A percentile compares a stretch with the other conserved stretches of the same genome.
Conservation (phyloP, 1,140 invertebrate genomes). For the Brachionus rotundiformis region DNA sequence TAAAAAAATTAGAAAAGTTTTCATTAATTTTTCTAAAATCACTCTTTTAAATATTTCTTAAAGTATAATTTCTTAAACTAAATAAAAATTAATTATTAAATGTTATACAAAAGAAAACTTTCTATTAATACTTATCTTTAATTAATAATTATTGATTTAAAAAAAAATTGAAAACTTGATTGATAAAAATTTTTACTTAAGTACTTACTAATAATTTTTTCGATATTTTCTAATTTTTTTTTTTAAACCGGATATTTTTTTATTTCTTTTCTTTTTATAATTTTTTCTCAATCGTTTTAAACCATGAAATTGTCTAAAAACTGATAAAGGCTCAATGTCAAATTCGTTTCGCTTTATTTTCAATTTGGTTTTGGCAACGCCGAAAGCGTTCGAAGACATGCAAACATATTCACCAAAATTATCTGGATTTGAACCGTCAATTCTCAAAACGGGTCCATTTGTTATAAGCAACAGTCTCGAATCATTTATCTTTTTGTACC, state of each 20-base stretch:
- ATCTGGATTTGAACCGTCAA: background rate
- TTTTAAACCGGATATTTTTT: background rate
- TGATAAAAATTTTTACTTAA: no score
- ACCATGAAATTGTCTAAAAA: background rate
- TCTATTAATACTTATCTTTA: no score
- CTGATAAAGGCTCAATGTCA: background rate
- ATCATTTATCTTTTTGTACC: slow-evolving; percentile 36
- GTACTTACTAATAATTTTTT: no score
- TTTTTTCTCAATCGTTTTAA: background rate
- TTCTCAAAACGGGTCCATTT: background rate
- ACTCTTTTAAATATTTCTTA: no score
- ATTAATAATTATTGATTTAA: no score
- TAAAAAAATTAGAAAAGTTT: no score
- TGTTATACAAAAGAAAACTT: no score
- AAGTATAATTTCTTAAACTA: no score
- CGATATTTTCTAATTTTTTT: background rate
- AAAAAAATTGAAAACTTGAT: no score
- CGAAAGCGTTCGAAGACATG: background rate
- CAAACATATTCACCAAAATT: slow-evolving; percentile 14
- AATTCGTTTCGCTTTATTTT: background rate
- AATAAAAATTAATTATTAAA: no score
- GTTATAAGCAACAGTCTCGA: background rate
- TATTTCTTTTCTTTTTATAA: background rate
- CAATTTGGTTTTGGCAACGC: background rate
- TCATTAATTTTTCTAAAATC: no score